Percentiles rank a stretch among this genome's conserved stretches.
Evolutionary conservation across 2,888 invertebrate species (phyloP).

Genomic region (Lumbricus terrestris): DNA sequence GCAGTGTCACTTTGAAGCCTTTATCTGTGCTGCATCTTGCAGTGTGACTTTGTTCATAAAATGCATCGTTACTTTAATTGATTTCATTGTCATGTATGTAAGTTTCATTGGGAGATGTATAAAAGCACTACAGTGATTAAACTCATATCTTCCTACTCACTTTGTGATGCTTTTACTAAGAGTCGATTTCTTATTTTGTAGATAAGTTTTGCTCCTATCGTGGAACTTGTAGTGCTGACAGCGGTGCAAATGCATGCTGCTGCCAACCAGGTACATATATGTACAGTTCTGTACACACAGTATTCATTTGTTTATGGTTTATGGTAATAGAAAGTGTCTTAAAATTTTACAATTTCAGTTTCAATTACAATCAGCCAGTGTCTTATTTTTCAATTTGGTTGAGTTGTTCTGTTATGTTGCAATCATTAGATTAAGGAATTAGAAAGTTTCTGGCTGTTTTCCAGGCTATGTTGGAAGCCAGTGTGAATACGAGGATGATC

Average conservation of each 20-base stretch:
- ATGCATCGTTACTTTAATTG: not conserved
- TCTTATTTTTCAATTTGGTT: not conserved
- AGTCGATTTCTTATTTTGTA: not conserved
- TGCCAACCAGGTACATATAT: constrained; percentile 14
- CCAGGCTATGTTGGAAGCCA: constrained; percentile 19
- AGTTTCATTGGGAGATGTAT: not conserved
- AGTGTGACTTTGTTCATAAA: not conserved
- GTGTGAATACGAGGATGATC: constrained; percentile 21
- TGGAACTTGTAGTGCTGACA: not conserved
- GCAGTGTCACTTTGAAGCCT: too few relatives aligned
- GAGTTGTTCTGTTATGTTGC: not conserved
- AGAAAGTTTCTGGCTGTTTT: not conserved
- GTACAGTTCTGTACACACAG: not conserved
- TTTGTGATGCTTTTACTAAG: too few relatives aligned
- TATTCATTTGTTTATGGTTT: not conserved
- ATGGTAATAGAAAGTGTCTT: too few relatives aligned
- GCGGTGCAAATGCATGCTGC: not conserved
- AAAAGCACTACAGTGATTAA: too few relatives aligned
- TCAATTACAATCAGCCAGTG: not conserved
- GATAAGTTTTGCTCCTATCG: constrained; percentile 6
- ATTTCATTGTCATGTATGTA: not conserved
- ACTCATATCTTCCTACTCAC: not conserved
- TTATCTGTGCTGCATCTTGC: not conserved
- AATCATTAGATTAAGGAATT: not conserved
- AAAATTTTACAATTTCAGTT: too few relatives aligned